These are phyloP conservation scores for Philopotamus ludificatus DNA, from an alignment of 1,140 invertebrate species.

Conservation along the genomic window DNA sequence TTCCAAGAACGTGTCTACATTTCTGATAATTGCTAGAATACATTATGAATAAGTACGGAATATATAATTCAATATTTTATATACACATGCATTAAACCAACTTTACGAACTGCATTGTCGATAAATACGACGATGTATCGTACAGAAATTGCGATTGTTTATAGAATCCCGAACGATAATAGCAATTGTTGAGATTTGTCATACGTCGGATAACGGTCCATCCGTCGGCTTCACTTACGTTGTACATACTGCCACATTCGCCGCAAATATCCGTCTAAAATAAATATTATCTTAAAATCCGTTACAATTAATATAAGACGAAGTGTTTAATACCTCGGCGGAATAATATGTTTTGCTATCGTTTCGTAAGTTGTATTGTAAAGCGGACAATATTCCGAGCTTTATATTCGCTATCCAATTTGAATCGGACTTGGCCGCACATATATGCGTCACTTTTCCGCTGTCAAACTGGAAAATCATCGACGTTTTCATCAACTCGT, in stretches of 20 bases:
- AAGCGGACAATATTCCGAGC: slow-evolving; percentile 31
- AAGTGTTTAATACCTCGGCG: background rate
- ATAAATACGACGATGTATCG: background rate
- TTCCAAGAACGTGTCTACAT: slow-evolving; percentile 33
- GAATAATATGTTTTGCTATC: background rate
- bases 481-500: slow-evolving; percentile 3
- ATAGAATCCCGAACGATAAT: background rate
- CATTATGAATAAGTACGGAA: slow-evolving; percentile 1
- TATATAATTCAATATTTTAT: background rate
- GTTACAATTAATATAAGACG: slow-evolving; percentile 3
- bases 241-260: slow-evolving; percentile 23
- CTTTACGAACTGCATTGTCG: background rate
- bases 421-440: slow-evolving; percentile 11
- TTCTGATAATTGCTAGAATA: slow-evolving; percentile 13
- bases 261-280: slow-evolving; percentile 28
- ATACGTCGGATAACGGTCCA: slow-evolving; percentile 28
- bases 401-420: slow-evolving; percentile 32
- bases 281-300: background rate
- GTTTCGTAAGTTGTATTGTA: slow-evolving; percentile 26
- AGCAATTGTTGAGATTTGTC: slow-evolving; percentile 20
- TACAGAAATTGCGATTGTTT: no score
- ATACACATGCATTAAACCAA: background rate
- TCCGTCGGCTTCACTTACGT: slow-evolving; percentile 19
- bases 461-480: slow-evolving; percentile 19
- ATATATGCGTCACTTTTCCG: slow-evolving; percentile 23